Base-by-base conservation (phyloP, 2,797 vertebrate species). In the Tangara arthus region DNA sequence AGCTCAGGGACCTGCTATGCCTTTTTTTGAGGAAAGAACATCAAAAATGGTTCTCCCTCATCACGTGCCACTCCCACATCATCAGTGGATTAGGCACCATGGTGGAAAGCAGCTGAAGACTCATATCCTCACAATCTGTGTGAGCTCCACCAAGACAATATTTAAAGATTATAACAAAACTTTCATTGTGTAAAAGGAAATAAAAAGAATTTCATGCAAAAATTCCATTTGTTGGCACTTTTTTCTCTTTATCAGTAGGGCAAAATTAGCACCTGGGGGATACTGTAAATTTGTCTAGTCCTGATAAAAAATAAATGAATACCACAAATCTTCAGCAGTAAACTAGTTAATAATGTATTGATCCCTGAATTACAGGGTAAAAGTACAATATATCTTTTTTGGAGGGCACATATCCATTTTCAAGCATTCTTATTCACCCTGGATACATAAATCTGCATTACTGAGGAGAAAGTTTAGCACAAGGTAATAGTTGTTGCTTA, bases 341-440 rank as follows among this genome's bases (percentile, higher is more conserved):
- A 91, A 94, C 44, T 91, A 37, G 34, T 94, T 87, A 94, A 95
- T 90, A 93, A 96, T 82, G 22, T 82, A 94, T 94, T 79, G 76
- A 88, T 91, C 50, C 42, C 30, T 46, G 76, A 88, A 91, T 37
- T 70, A 73, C 76, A 41, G 28, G 30, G 24, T 49, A 79, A 72
- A 88, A 91, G 35, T 53, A 28, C 21, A 73, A 75, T 80, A 41
- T 52, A 39, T 92, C 78, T 78, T 75, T 75, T 89, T 73, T 71
- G 47, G 24, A 95, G 26, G 30, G 23, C 23, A n/a, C 8, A 76
- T 11, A 9, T 76, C 24, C 22, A 47, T 92, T 89, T 96, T 82
- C 66, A 82, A 55, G 6, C 23, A 72, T 93, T 80, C 22, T 81
- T 90, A 69, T 91, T 92, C 89, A 86, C 7, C 32, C 27, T 59